phyloP scores from a whole-genome alignment of 2,113 vertebrate genomes.

The Clarias magur region DNA sequence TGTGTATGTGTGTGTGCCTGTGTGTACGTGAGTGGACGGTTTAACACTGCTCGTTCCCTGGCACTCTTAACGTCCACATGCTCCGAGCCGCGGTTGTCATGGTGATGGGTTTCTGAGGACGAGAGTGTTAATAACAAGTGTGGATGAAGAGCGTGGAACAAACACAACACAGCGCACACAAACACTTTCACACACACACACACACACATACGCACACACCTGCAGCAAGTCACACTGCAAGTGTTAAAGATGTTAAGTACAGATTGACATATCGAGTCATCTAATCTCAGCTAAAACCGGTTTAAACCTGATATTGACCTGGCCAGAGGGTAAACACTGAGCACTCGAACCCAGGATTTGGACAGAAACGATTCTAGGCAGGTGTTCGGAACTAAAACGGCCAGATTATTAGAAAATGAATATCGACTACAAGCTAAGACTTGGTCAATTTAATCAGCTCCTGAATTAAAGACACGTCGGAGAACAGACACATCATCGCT shows the following conservation, averaged over 20 bases:
- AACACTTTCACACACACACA: conserved; percentile 9
- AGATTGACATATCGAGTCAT: background rate
- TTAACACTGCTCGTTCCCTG: conserved; percentile 75
- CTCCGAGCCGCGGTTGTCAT: conserved; percentile 86
- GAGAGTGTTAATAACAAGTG: conserved; percentile 53
- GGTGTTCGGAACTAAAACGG: background rate
- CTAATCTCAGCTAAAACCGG: background rate
- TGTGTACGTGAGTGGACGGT: conserved; percentile 51
- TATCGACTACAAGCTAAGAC: background rate
- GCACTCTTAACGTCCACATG: conserved; percentile 70
- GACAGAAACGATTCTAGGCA: background rate
- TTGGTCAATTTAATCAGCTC: background rate
- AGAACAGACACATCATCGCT: background rate
- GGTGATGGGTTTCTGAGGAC: conserved; percentile 78
- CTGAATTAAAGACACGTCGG: background rate
- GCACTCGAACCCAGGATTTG: background rate
- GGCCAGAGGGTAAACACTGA: background rate
- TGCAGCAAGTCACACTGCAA: background rate
- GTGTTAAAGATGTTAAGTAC: background rate
- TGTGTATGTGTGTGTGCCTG: conserved; percentile 41
- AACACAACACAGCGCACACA: conserved; percentile 38
- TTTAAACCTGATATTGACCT: background rate
- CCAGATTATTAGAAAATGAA: background rate
- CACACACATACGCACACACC: conserved; percentile 18
- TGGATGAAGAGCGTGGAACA: conserved; percentile 19